Evolutionary conservation across 2,113 vertebrate species (phyloP).

Genomic region (Esox niger): DNA sequence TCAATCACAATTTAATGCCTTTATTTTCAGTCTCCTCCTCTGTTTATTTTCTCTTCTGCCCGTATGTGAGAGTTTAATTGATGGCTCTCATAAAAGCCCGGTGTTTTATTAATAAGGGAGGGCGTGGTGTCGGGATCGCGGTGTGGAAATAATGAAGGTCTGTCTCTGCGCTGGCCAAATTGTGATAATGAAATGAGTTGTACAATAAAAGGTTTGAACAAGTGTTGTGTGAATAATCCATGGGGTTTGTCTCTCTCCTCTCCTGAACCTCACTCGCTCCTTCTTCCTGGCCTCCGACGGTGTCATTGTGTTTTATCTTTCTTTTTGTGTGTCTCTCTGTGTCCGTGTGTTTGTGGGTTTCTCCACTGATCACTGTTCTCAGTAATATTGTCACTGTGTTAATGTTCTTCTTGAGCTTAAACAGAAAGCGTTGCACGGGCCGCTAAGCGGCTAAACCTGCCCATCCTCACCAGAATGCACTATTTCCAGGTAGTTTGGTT

Average conservation of each 20-base stretch:
- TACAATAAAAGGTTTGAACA: conserved; percentile 27
- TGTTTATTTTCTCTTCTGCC: conserved; percentile 57
- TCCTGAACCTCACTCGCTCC: conserved; percentile 10
- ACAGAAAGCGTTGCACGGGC: not conserved
- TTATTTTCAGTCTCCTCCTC: conserved; percentile 29
- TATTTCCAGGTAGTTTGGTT: no score
- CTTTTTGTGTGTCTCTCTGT: not conserved
- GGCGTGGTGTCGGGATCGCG: conserved; percentile 10
- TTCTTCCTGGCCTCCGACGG: not conserved
- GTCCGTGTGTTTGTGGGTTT: not conserved
- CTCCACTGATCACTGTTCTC: not conserved
- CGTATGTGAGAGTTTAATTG: conserved; percentile 53
- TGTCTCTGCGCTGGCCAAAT: conserved; percentile 27
- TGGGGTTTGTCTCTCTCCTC: conserved; percentile 14
- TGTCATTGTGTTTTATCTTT: not conserved
- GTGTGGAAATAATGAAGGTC: conserved; percentile 34
- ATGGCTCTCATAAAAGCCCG: conserved; percentile 46
- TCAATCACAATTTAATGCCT: conserved; percentile 38
- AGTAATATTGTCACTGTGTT: conserved; percentile 11
- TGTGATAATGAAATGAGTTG: conserved; percentile 29
- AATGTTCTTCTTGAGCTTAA: not conserved
- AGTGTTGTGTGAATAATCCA: conserved; percentile 18
- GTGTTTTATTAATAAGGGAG: conserved; percentile 33
- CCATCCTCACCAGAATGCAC: no score
- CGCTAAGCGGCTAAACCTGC: not conserved